A percentile compares a stretch with the other conserved stretches of the same genome.
Conservation (phyloP, 1,140 invertebrate genomes). For the Laupala kohalensis region DNA sequence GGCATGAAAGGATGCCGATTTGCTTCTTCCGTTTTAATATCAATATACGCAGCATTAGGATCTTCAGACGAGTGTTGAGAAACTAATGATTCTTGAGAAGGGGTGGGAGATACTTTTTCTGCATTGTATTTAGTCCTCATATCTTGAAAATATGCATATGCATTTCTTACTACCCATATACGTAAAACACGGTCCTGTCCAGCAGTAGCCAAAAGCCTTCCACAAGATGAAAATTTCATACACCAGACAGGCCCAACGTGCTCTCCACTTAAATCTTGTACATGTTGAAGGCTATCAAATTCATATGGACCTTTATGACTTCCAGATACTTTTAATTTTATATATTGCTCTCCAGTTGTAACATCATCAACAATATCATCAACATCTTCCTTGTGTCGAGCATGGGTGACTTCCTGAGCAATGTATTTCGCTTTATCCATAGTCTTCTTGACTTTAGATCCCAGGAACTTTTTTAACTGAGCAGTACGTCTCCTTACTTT, state of each 20-base stretch:
- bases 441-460: constrained; percentile 73
- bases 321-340: constrained; percentile 85
- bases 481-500: constrained; percentile 39
- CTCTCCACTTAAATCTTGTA: constrained; percentile 67
- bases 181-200: constrained; percentile 88
- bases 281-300: constrained; percentile 65
- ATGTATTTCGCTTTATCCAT: constrained; percentile 82
- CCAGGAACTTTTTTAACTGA: constrained; percentile 72
- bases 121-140: constrained; percentile 87
- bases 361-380: constrained; percentile 75
- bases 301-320: constrained; percentile 94
- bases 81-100: constrained; percentile 74
- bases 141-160: constrained; percentile 82
- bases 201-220: constrained; percentile 82
- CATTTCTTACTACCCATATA: constrained; percentile 85
- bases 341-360: constrained; percentile 62
- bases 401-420: constrained; percentile 73
- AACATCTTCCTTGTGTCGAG: constrained; percentile 70
- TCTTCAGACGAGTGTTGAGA: constrained; percentile 60
- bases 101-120: constrained; percentile 76
- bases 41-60: constrained; percentile 29
- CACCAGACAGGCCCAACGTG: constrained; percentile 93
- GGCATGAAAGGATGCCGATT: constrained; percentile 69
- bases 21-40: constrained; percentile 19
- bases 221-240: constrained; percentile 95